phyloP scores from a whole-genome alignment of 2,113 vertebrate species.

The Apaloderma vittatum region DNA sequence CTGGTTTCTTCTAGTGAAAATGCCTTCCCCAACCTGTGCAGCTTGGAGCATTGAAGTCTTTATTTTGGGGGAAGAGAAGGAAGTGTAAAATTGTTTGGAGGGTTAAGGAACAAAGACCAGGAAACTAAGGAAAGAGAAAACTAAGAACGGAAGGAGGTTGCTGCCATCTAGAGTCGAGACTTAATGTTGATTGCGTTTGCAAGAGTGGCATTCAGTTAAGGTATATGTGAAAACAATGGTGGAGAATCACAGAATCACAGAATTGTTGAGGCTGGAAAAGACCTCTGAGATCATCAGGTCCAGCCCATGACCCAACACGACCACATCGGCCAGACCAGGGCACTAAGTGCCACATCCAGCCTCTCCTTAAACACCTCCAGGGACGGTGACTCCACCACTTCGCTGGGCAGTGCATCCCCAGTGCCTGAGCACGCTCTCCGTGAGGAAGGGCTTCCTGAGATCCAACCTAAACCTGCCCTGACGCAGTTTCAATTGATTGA shows the following conservation, averaged over 20 bases:
- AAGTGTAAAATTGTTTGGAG: conserved; percentile 40
- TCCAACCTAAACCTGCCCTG: too few relatives aligned
- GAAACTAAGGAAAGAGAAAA: not conserved
- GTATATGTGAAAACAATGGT: not conserved
- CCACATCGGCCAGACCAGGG: too few relatives aligned
- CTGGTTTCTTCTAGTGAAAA: conserved; percentile 57
- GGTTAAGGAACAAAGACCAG: conserved; percentile 73
- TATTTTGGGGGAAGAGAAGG: conserved; percentile 61
- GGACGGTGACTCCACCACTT: too few relatives aligned
- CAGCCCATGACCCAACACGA: too few relatives aligned
- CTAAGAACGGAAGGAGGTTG: conserved; percentile 43
- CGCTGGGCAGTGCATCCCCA: too few relatives aligned
- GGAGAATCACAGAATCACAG: not conserved
- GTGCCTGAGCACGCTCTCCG: too few relatives aligned
- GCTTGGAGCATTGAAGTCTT: conserved; percentile 44
- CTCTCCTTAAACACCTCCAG: too few relatives aligned
- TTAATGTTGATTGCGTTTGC: not conserved
- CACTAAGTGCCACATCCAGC: too few relatives aligned
- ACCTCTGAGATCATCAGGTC: too few relatives aligned
- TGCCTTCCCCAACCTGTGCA: conserved; percentile 23
- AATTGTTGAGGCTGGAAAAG: too few relatives aligned
- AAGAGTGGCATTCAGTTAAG: not conserved
- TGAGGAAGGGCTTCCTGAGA: too few relatives aligned
- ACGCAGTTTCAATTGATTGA: not conserved
- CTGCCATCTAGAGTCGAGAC: conserved; percentile 78